Evolutionary conservation across 1,140 invertebrate species (phyloP).

Genomic region (Pseudomyrmex dendroicus): DNA sequence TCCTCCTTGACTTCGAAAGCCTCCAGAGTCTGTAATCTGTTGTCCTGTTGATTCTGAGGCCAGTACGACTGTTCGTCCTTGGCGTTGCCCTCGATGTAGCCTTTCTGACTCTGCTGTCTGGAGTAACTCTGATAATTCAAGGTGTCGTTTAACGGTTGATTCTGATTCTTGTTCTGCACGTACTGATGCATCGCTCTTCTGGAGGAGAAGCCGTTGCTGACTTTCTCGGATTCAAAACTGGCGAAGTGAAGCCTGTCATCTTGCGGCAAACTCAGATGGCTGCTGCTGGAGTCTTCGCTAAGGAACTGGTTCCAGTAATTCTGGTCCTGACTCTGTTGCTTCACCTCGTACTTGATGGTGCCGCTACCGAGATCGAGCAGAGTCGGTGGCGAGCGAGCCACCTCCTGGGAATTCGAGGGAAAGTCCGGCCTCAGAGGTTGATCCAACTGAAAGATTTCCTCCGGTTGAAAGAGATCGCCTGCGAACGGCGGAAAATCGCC

Average conservation of each 20-base stretch:
- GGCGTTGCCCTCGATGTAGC: slow-evolving; percentile 37
- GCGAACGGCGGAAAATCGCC: slow-evolving; percentile 86
- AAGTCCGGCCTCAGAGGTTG: slow-evolving; percentile 89
- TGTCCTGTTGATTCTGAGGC: slow-evolving; percentile 67
- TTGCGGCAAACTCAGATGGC: slow-evolving; percentile 80
- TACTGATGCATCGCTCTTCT: slow-evolving; percentile 60
- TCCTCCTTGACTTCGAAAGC: slow-evolving; percentile 73
- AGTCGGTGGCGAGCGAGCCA: slow-evolving; percentile 88
- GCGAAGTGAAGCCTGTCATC: slow-evolving; percentile 70
- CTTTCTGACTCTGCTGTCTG: slow-evolving; percentile 63
- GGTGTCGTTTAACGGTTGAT: slow-evolving; percentile 43
- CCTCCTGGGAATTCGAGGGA: slow-evolving; percentile 80
- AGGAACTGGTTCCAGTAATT: slow-evolving; percentile 82
- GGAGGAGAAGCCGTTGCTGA: slow-evolving; percentile 37
- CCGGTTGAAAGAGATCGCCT: slow-evolving; percentile 90
- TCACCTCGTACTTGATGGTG: slow-evolving; percentile 86
- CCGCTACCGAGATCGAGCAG: slow-evolving; percentile 90
- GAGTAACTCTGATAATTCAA: slow-evolving; percentile 56
- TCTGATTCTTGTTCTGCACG: slow-evolving; percentile 55
- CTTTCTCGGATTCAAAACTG: slow-evolving; percentile 67
- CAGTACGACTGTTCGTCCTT: slow-evolving; percentile 66
- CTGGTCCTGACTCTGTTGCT: slow-evolving; percentile 78
- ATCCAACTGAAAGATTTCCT: slow-evolving; percentile 91
- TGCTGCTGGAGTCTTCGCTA: slow-evolving; percentile 86
- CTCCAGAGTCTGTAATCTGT: slow-evolving; percentile 73